A percentile compares a stretch with the other conserved stretches of the same genome.
Conservation (phyloP, 2,888 invertebrate genomes). For the Eilema griseolum region DNA sequence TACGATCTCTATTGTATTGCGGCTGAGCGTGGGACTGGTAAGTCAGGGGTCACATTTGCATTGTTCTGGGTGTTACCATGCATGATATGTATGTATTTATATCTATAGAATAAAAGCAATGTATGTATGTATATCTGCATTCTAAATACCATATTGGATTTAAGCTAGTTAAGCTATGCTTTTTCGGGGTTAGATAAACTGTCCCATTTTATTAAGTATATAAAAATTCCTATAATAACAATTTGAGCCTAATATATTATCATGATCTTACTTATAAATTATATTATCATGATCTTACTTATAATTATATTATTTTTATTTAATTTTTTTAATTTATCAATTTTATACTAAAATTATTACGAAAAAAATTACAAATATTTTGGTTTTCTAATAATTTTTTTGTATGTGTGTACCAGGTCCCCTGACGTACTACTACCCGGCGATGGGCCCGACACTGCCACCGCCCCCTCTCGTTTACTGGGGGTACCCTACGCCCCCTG, state of each 20-base stretch:
- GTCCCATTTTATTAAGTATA: background rate
- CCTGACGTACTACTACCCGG: constrained; percentile 85
- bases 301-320: too few species aligned
- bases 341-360: background rate
- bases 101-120: too few species aligned
- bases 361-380: background rate
- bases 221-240: background rate
- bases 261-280: background rate
- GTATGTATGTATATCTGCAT: too few species aligned
- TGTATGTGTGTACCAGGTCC: constrained; percentile 70
- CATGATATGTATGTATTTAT: too few species aligned
- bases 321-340: background rate
- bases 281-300: background rate
- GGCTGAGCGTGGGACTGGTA: background rate
- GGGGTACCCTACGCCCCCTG: constrained; percentile 98
- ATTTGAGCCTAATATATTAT: background rate
- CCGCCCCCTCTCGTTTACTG: constrained; percentile 94
- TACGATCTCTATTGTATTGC: too few species aligned
- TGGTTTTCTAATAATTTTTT: background rate
- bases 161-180: too few species aligned
- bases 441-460: constrained; percentile 87
- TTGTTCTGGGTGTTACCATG: too few species aligned
- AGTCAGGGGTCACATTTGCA: background rate
- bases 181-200: too few species aligned
- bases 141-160: too few species aligned